These are phyloP conservation scores for Fistularia commersonii DNA, from an alignment of 2,797 vertebrate species.

Conservation along the genomic window DNA sequence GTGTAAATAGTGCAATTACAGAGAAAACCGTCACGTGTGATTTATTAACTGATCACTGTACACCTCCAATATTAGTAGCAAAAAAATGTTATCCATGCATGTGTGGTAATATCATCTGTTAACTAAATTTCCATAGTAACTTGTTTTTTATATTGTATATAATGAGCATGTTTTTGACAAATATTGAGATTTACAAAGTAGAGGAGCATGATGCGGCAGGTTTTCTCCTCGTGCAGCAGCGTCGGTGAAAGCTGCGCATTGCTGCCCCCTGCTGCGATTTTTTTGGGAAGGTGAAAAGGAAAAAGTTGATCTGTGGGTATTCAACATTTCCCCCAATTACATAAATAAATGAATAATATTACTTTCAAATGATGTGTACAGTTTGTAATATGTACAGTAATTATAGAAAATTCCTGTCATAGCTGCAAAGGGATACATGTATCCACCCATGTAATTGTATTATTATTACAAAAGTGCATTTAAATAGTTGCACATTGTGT, in stretches of 20 bases:
- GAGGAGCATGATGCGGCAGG: background rate
- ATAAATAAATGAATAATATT: background rate
- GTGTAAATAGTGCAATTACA: conserved; percentile 50
- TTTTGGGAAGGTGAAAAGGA: conserved; percentile 12
- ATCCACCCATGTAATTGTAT: conserved; percentile 5
- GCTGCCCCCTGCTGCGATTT: conserved; percentile 66
- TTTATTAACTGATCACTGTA: conserved; percentile 2
- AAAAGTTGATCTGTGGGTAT: background rate
- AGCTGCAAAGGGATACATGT: conserved; percentile 21
- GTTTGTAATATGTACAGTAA: conserved; percentile 45
- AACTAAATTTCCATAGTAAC: conserved; percentile 6
- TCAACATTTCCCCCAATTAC: conserved; percentile 7
- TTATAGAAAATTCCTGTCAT: conserved; percentile 17
- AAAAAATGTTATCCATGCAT: conserved; percentile 32
- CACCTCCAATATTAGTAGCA: conserved; percentile 14
- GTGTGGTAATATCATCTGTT: conserved; percentile 20
- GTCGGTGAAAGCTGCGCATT: conserved; percentile 17
- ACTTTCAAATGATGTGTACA: conserved; percentile 29
- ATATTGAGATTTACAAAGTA: conserved; percentile 13
- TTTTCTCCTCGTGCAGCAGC: background rate
- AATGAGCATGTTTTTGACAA: conserved; percentile 24
- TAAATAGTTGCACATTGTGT: conserved; percentile 17
- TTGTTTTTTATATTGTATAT: conserved; percentile 45
- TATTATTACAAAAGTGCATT: conserved; percentile 23
- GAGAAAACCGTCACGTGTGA: conserved; percentile 29